Evolutionary conservation across 64 coral and sea anemone species (phyloP), one percentile per base, ranked within the genome.

Genomic region (Cladopsammia gracilis): DNA sequence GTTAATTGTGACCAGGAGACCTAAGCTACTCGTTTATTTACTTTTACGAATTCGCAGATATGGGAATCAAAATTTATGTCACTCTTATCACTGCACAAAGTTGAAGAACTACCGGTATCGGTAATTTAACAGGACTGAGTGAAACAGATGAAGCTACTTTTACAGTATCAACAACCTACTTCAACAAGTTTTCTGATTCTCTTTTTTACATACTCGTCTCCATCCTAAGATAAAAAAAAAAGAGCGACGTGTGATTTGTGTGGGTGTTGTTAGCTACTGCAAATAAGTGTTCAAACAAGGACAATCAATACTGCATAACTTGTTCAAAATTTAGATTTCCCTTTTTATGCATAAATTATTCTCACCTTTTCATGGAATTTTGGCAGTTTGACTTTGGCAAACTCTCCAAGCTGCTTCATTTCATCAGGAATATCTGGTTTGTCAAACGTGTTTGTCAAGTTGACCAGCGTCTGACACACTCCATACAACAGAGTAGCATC

Each of bases 391-490:
- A 96, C 94, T 96, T 99, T 93, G 7, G 98, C 98, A 70, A 96
- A 99, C 70, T 96, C 95, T 48, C 97, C 97, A 13, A 99, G 88
- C 82, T 98, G 92, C 50, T 98, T 93, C 97, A 98, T 98, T 86
- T 98, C 94, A 65, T 96, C 97, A 45, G 97, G 94, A 62, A 96
- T 80, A 43, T 98, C 97, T 1, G 97, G 97, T 89, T 88, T 87
- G 19, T 98, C 97, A 76, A 95, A 98, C 13, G 94, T 98, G 83
- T 98, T 98, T 6, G 97, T 94, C 4, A 98, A 87, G 70, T 98
- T 98, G 2, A 98, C 97, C 18, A 98, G 85, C 3, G 97, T 96
- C 53, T 98, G 97, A 67, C 97, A 98, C 16, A 98, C 97, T 57
- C 97, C 97, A 56, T 98, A 98, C 70, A 98, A 77, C 19, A 98